These are phyloP conservation scores for Catalaphyllia jardinei DNA, from an alignment of 64 coral and sea anemone species.

Conservation along the genomic window DNA sequence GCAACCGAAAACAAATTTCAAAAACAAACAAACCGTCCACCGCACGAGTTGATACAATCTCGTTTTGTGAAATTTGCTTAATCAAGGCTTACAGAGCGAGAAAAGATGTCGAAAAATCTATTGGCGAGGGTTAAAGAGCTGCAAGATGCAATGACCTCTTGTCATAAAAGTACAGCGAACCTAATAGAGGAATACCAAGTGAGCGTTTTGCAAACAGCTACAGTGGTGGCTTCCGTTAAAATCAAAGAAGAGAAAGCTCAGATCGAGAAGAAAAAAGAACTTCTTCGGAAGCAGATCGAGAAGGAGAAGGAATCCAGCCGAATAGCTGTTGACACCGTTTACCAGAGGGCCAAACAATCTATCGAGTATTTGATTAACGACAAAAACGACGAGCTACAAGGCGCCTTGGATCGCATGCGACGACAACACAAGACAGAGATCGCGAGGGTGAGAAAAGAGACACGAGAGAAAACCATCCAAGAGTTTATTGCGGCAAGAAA, in stretches of 20 bases:
- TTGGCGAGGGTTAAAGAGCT: constrained; percentile 12
- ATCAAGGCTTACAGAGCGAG: too few species aligned
- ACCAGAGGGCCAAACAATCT: constrained; percentile 12
- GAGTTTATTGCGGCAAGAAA: not conserved
- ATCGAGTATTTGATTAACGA: constrained; percentile 21
- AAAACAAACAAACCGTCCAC: not conserved
- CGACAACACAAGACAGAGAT: not conserved
- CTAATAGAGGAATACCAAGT: constrained; percentile 17
- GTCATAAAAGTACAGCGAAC: not conserved
- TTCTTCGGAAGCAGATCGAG: constrained; percentile 38
- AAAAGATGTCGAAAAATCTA: constrained; percentile 37
- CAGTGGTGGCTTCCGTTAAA: constrained; percentile 29
- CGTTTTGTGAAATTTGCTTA: not conserved
- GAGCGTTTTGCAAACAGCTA: constrained; percentile 24
- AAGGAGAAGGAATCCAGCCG: constrained; percentile 12
- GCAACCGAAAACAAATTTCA: not conserved
- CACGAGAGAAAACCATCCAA: not conserved
- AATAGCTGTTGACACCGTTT: constrained; percentile 32
- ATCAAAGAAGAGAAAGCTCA: constrained; percentile 39
- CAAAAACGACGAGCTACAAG: not conserved
- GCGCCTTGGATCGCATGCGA: not conserved
- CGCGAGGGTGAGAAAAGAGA: not conserved
- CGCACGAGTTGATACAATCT: not conserved
- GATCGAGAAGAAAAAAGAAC: constrained; percentile 43
- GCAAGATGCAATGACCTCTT: constrained; percentile 13